Percentiles rank a stretch among this genome's conserved stretches.
phyloP scores from a whole-genome alignment of 2,888 invertebrate species.

The Aphodius sticticus region DNA sequence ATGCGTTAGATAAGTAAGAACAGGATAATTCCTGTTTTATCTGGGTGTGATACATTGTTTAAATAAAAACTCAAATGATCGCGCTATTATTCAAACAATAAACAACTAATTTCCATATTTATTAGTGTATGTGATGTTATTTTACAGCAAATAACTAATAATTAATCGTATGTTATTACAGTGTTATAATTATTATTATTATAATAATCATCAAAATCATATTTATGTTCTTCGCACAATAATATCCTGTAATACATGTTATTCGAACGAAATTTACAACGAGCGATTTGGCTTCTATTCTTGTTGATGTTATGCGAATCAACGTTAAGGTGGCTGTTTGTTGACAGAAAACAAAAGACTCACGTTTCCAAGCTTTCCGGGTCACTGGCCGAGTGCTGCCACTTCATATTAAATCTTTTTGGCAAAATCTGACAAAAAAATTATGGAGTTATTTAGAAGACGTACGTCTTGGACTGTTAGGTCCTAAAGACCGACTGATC shows the following conservation, averaged over 20 bases:
- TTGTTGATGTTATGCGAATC: neutral
- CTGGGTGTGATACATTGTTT: conserved; percentile 4
- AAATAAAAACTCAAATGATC: neutral
- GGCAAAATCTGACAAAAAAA: neutral
- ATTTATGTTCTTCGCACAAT: too few relatives aligned
- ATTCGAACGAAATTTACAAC: too few relatives aligned
- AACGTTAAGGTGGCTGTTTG: neutral
- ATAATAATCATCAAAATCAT: too few relatives aligned
- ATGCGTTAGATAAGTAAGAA: neutral
- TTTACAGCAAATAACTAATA: too few relatives aligned
- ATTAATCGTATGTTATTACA: too few relatives aligned
- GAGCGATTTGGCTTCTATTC: neutral
- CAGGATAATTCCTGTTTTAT: neutral
- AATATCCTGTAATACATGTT: too few relatives aligned
- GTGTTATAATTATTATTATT: too few relatives aligned
- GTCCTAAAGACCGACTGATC: neutral
- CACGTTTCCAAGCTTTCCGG: neutral
- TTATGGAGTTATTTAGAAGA: neutral
- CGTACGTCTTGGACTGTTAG: neutral
- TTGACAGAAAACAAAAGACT: neutral
- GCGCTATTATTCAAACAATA: too few relatives aligned
- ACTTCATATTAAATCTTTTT: neutral
- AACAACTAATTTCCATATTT: too few relatives aligned
- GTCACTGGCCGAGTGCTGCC: neutral
- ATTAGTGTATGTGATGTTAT: too few relatives aligned